Percentiles rank a stretch among this genome's conserved stretches.
Evolutionary conservation across 2,888 invertebrate genomes (phyloP).

Genomic region (Azorinus chamasolen): DNA sequence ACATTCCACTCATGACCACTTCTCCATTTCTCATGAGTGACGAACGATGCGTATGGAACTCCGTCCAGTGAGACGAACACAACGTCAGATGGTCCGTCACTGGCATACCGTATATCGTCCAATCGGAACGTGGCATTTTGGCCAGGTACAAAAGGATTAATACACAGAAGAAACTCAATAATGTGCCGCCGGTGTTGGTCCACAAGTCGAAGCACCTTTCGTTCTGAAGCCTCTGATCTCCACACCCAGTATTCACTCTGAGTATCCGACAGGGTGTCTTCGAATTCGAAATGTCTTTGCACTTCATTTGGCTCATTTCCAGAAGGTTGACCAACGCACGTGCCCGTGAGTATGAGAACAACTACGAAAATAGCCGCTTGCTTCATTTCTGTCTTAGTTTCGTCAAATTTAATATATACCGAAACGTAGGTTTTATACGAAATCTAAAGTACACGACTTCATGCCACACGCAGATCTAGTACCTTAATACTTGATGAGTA

Average conservation of each 20-base stretch:
- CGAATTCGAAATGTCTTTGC: slow-evolving; percentile 49
- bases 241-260: slow-evolving; percentile 39
- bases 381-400: too few relatives aligned
- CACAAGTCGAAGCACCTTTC: slow-evolving; percentile 35
- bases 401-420: too few relatives aligned
- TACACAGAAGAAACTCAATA: slow-evolving; percentile 30
- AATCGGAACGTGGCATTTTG: slow-evolving; percentile 29
- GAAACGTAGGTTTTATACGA: too few relatives aligned
- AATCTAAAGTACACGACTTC: too few relatives aligned
- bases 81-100: slow-evolving; percentile 51
- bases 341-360: too few relatives aligned
- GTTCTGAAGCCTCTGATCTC: slow-evolving; percentile 45
- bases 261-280: slow-evolving; percentile 16
- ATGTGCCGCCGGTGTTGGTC: slow-evolving; percentile 17
- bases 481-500: too few relatives aligned
- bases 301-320: slow-evolving; percentile 17
- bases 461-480: too few relatives aligned
- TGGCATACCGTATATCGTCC: slow-evolving; percentile 51
- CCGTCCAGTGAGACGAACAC: slow-evolving; percentile 20
- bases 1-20: slow-evolving; percentile 59
- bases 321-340: too few relatives aligned
- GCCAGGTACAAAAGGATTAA: slow-evolving; percentile 7
- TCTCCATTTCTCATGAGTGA: slow-evolving; percentile 42
- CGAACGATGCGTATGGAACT: slow-evolving; percentile 20
- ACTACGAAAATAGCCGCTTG: too few relatives aligned